Evolutionary conservation across 1,140 invertebrate genomes (phyloP).

Genomic region (Meteorus sp.): DNA sequence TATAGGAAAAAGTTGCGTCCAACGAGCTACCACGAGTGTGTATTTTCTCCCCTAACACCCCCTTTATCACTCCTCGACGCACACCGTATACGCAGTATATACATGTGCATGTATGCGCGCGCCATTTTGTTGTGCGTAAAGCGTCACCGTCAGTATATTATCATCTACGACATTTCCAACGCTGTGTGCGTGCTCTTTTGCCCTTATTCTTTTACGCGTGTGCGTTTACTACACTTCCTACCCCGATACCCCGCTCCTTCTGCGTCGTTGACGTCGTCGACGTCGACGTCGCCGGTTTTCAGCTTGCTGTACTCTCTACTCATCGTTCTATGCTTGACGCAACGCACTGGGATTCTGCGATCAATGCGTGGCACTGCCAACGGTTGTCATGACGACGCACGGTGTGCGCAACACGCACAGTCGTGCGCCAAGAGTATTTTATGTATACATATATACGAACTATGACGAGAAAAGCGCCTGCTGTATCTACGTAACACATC

Average conservation of each 20-base stretch:
- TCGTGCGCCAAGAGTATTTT: too few species aligned
- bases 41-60: not conserved
- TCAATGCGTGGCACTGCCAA: conserved; percentile 55
- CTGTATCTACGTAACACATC: too few species aligned
- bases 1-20: too few species aligned
- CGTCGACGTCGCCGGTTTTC: conserved; percentile 17
- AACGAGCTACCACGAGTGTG: not conserved
- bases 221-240: conserved; percentile 28
- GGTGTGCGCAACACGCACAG: conserved; percentile 48
- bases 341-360: conserved; percentile 57
- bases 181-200: conserved; percentile 38
- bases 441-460: too few species aligned
- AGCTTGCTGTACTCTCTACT: conserved; percentile 20
- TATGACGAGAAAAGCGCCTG: too few species aligned
- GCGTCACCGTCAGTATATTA: not conserved
- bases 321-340: conserved; percentile 33
- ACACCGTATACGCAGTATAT: not conserved
- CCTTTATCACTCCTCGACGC: too few species aligned
- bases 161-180: too few species aligned
- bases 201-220: conserved; percentile 35
- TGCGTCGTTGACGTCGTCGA: conserved; percentile 27
- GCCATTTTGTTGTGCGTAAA: conserved; percentile 19
- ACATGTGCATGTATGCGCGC: not conserved
- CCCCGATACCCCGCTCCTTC: conserved; percentile 11
- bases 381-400: conserved; percentile 55